Evolutionary conservation across 2,113 vertebrate species (phyloP).

Genomic region (Dinomys branickii): DNA sequence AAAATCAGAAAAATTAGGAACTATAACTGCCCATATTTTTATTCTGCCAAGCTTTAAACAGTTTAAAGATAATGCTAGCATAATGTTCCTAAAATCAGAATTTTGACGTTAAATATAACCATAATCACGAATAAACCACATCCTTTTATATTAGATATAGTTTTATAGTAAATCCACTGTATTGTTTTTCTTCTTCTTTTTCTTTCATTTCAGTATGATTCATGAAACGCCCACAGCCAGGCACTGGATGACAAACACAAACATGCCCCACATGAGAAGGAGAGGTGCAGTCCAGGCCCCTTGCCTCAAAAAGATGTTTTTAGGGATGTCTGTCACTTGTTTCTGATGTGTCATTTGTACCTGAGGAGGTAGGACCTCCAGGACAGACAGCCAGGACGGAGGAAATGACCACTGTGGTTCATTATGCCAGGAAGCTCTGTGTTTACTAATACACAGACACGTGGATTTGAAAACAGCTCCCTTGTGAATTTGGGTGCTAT

Average conservation of each 20-base stretch:
- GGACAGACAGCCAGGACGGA: neutral
- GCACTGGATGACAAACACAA: neutral
- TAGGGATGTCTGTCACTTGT: neutral
- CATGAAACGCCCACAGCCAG: neutral
- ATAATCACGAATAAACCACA: neutral
- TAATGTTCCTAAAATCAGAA: slow-evolving; percentile 25
- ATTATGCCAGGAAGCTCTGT: neutral
- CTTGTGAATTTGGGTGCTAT: neutral
- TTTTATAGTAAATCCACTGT: neutral
- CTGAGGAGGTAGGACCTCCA: neutral
- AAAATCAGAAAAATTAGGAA: neutral
- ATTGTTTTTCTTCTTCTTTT: neutral
- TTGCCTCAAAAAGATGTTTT: neutral
- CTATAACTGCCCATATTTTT: neutral
- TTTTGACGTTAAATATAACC: neutral
- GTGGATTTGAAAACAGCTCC: neutral
- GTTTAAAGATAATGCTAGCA: neutral
- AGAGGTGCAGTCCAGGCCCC: neutral
- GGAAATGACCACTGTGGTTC: neutral
- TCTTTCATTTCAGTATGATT: neutral
- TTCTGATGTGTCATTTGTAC: neutral
- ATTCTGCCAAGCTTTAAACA: slow-evolving; percentile 1
- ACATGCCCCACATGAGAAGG: neutral
- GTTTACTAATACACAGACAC: neutral
- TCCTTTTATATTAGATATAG: neutral